Percentiles rank a stretch among this genome's conserved stretches.
phyloP scores from a whole-genome alignment of 2,797 vertebrate species.

The Amazonetta brasiliensis region DNA sequence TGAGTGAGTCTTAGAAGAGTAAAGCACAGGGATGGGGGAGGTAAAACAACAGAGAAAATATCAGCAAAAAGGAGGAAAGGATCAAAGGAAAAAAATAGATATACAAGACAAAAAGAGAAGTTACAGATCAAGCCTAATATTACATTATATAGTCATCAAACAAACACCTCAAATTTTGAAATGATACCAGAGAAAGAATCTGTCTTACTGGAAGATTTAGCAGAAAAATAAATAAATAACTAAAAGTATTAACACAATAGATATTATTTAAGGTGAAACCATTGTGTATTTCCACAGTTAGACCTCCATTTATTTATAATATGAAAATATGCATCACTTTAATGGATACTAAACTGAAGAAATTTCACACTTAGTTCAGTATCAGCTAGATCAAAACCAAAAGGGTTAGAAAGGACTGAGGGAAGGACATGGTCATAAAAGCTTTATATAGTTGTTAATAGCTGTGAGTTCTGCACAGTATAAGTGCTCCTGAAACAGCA shows the following conservation, averaged over 20 bases:
- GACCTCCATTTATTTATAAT: background rate
- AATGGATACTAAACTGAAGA: background rate
- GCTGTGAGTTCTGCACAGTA: background rate
- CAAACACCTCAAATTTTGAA: background rate
- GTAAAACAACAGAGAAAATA: conserved; percentile 43
- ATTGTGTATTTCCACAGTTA: background rate
- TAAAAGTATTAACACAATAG: background rate
- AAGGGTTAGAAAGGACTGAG: background rate
- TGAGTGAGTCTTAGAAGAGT: conserved; percentile 19
- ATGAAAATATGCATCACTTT: background rate
- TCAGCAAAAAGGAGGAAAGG: conserved; percentile 8
- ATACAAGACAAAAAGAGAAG: conserved; percentile 13
- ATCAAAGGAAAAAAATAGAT: conserved; percentile 65
- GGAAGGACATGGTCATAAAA: background rate
- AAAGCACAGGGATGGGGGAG: background rate
- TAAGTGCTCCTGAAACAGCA: background rate
- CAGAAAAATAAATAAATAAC: background rate
- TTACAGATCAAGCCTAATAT: conserved; percentile 8
- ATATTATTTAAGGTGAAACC: background rate
- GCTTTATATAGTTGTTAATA: background rate
- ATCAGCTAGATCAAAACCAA: background rate
- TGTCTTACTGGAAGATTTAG: background rate
- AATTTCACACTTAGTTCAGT: fast-evolving
- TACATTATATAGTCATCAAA: conserved; percentile 17
- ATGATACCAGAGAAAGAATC: background rate